phyloP scores from a whole-genome alignment of 1,140 invertebrate genomes.

The Drosophila insularis region DNA sequence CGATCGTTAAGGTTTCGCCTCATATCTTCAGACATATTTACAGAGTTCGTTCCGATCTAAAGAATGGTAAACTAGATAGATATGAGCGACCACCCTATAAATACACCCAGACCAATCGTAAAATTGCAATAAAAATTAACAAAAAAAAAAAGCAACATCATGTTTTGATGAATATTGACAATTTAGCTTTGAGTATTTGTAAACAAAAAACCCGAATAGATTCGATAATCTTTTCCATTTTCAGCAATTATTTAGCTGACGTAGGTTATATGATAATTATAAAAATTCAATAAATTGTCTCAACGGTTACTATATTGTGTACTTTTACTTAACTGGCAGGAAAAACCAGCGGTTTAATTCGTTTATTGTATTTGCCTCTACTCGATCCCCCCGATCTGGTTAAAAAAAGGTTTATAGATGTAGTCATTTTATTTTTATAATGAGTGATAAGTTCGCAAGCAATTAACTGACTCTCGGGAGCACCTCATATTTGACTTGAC shows the following conservation, averaged over 20 bases:
- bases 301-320: too few relatives aligned
- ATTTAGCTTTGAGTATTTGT: background rate
- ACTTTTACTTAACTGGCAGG: too few relatives aligned
- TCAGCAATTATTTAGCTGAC: too few relatives aligned
- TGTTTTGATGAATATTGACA: background rate
- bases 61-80: background rate
- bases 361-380: too few relatives aligned
- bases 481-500: too few relatives aligned
- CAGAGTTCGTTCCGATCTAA: background rate
- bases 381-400: too few relatives aligned
- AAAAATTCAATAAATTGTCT: too few relatives aligned
- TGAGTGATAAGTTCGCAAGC: background rate
- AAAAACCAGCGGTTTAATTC: too few relatives aligned
- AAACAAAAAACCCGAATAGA: background rate
- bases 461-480: background rate
- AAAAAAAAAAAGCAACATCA: background rate
- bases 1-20: background rate
- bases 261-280: too few relatives aligned
- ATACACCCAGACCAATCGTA: background rate
- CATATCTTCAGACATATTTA: constrained; percentile 9
- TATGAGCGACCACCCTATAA: background rate
- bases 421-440: background rate
- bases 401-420: background rate
- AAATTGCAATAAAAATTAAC: background rate
- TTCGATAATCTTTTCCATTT: constrained; percentile 2